Conservation (phyloP, 2,888 invertebrate genomes). For the Andrena trimmerana region DNA sequence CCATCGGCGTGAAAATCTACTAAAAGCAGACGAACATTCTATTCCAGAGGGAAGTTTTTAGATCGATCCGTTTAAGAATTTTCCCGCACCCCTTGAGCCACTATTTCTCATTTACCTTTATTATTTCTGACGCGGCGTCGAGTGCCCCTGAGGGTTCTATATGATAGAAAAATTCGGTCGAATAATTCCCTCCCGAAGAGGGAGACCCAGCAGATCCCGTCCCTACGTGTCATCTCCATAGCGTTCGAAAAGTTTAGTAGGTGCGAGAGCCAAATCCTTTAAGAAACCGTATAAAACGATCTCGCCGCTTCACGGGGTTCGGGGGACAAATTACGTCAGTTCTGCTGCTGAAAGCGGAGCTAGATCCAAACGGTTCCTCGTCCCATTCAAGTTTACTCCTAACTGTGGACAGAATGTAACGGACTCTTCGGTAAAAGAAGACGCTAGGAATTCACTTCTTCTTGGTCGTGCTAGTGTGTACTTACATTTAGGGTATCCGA, state of each 20-base stretch:
- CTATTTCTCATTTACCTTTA: neutral
- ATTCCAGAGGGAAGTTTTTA: no score
- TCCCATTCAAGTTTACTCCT: conserved; percentile 39
- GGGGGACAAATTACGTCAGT: conserved; percentile 48
- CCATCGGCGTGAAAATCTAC: no score
- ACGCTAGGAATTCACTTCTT: conserved; percentile 29
- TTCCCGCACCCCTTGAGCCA: neutral
- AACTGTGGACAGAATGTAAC: conserved; percentile 39
- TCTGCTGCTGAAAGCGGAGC: conserved; percentile 52
- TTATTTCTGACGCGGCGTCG: neutral
- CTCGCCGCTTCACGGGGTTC: neutral
- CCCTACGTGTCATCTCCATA: conserved; percentile 58
- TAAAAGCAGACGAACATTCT: no score
- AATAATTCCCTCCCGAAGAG: conserved; percentile 35
- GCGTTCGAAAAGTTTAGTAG: conserved; percentile 51
- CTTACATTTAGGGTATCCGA: no score
- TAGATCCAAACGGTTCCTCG: conserved; percentile 25
- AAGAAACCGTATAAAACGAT: conserved; percentile 58
- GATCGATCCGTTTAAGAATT: no score
- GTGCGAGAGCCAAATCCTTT: conserved; percentile 59
- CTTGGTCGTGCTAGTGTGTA: no score
- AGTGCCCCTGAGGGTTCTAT: conserved; percentile 31
- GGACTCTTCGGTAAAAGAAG: conserved; percentile 30
- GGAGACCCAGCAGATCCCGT: conserved; percentile 5
- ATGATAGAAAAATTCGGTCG: conserved; percentile 22